Percentiles rank a stretch among this genome's conserved stretches.
phyloP scores from a whole-genome alignment of 2,888 invertebrate genomes.

The Sphecodes monilicornis region DNA sequence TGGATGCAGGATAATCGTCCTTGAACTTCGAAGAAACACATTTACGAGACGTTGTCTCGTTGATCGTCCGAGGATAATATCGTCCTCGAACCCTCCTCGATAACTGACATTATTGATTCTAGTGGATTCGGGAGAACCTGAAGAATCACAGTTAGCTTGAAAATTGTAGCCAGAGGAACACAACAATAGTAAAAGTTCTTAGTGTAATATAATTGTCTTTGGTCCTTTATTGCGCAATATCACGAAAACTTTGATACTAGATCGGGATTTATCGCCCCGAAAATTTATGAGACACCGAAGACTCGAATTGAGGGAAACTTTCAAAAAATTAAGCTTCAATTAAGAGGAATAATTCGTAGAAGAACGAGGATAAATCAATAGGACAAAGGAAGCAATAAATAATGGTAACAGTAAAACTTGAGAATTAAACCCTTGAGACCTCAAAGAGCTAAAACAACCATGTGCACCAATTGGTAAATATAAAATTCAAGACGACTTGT shows the following conservation, averaged over 20 bases:
- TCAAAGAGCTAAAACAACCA: not conserved
- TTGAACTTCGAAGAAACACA: not conserved
- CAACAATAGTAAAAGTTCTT: no score
- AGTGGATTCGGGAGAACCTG: not conserved
- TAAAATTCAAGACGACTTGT: not conserved
- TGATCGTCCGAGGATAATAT: not conserved
- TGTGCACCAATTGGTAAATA: no score
- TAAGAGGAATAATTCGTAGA: not conserved
- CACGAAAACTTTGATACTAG: not conserved
- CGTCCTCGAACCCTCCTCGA: not conserved
- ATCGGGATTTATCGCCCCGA: not conserved
- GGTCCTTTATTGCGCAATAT: not conserved
- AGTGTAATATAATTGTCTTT: not conserved
- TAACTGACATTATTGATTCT: not conserved
- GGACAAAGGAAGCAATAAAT: no score
- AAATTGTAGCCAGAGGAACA: not conserved
- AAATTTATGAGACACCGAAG: not conserved
- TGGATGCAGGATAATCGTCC: not conserved
- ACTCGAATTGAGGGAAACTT: no score
- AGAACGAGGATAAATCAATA: not conserved
- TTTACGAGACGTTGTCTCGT: no score
- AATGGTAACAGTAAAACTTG: not conserved
- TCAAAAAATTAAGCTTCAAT: not conserved
- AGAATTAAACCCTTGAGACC: not conserved
- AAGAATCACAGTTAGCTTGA: not conserved